Evolutionary conservation across 2,113 vertebrate species (phyloP), one percentile per base, ranked within the genome.

Genomic region (Aegotheles bennettii): DNA sequence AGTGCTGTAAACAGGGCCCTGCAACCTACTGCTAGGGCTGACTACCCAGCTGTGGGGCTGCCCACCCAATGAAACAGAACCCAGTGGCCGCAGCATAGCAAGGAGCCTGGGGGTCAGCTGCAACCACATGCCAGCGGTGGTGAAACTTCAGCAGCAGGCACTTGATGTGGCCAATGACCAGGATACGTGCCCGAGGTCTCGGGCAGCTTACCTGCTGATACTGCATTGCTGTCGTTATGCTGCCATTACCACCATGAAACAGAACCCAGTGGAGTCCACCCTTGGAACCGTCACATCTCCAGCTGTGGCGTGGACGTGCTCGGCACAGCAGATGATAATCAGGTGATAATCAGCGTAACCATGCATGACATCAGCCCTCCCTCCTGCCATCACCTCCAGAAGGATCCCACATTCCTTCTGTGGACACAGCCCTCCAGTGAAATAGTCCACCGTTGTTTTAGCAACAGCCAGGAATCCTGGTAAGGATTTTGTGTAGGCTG

Each of bases 41-140:
- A 43, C 59, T 29, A 8, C 16, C 42, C 29, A 40, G 15, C 53
- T 61, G 25, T 73, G 47, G 59, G 9, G 11, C 56, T 45, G 40
- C 36, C 25, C 40, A 10, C 0, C 1, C n/a, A n/a, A n/a, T n/a
- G n/a, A n/a, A n/a, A n/a, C n/a, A n/a, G n/a, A n/a, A n/a, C n/a
- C n/a, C n/a, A n/a, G n/a, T n/a, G n/a, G 31, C 21, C 2, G 0
- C 24, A 42, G 68, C 33, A 33, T 1, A 45, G 33, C 17, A 20
- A 70, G 51, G 70, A 88, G 31, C 56, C 48, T 31, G 16, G 7
- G 48, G 4, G 4, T 47, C 63, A 20, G 19, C 38, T 82, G 45
- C 38, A 45, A 25, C 21, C 57, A 45, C 47, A 17, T 7, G 8
- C n/a, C 48, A 78, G 29, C 19, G n/a, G 53, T 1, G 0, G 13